These are phyloP conservation scores for Cyprinella venusta DNA, from an alignment of 2,797 vertebrate species.

Conservation along the genomic window DNA sequence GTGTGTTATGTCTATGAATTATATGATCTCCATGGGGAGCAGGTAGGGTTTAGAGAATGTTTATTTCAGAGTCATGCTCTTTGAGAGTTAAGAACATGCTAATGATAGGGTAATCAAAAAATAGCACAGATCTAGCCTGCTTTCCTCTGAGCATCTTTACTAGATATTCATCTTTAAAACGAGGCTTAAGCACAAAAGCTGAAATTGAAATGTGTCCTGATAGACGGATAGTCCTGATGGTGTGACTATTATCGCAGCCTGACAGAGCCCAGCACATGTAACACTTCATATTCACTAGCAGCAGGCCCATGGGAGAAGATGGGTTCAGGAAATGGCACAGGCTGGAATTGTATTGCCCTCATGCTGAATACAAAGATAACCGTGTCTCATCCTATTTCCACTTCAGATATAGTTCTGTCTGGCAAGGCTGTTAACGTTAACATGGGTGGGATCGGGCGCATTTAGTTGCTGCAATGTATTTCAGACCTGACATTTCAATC, in stretches of 20 bases:
- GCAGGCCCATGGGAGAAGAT: constrained; percentile 34
- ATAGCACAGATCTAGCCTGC: constrained; percentile 41
- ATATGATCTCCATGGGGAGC: constrained; percentile 28
- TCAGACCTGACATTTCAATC: constrained; percentile 15
- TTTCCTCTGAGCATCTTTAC: constrained; percentile 41
- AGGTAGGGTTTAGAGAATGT: constrained; percentile 39
- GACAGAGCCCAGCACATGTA: constrained; percentile 58
- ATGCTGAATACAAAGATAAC: constrained; percentile 49
- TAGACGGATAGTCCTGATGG: constrained; percentile 73
- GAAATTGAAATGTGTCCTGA: constrained; percentile 70
- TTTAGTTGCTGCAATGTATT: constrained; percentile 6
- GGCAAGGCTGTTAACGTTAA: constrained; percentile 23
- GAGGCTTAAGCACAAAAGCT: constrained; percentile 29
- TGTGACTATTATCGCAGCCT: constrained; percentile 69
- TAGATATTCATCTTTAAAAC: constrained; percentile 34
- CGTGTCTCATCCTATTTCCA: constrained; percentile 40
- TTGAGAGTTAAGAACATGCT: constrained; percentile 55
- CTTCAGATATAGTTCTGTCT: constrained; percentile 39
- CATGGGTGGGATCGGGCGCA: constrained; percentile 7
- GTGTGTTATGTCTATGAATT: not conserved
- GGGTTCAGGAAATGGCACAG: constrained; percentile 37
- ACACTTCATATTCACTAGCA: constrained; percentile 38
- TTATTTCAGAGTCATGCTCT: constrained; percentile 50
- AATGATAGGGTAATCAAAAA: constrained; percentile 55
- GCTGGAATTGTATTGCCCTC: constrained; percentile 55